phyloP scores from a whole-genome alignment of 2,888 invertebrate species.

The Polyploca ridens region DNA sequence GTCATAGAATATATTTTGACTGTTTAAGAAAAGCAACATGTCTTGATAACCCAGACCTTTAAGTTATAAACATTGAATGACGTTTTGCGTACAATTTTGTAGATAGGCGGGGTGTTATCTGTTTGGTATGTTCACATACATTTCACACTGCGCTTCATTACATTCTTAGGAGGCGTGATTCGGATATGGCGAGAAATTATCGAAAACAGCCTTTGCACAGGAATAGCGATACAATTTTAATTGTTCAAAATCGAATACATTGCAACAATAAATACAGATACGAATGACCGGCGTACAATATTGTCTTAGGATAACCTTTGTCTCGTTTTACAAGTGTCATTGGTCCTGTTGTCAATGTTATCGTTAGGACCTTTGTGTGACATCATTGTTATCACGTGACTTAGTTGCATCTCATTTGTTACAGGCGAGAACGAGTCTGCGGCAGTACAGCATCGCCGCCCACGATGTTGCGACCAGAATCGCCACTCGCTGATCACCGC shows the following conservation, averaged over 20 bases:
- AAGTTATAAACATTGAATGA: conserved; percentile 27
- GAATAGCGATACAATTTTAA: conserved; percentile 7
- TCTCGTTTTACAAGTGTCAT: conserved; percentile 4
- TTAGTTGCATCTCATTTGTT: conserved; percentile 46
- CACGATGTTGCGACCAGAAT: conserved; percentile 80
- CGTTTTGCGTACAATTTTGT: conserved; percentile 29
- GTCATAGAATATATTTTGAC: background rate
- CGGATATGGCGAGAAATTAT: conserved; percentile 14
- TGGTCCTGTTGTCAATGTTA: conserved; percentile 3
- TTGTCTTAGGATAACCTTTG: background rate
- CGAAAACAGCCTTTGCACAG: conserved; percentile 9
- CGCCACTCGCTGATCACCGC: conserved; percentile 83
- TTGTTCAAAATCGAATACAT: background rate
- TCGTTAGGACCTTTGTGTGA: background rate
- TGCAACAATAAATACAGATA: conserved; percentile 17
- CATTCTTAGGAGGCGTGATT: conserved; percentile 26
- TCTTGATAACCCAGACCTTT: conserved; percentile 45
- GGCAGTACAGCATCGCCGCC: conserved; percentile 68
- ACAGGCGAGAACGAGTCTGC: conserved; percentile 68
- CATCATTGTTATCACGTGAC: background rate
- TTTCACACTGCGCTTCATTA: conserved; percentile 21
- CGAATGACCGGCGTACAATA: background rate
- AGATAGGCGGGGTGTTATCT: conserved; percentile 32
- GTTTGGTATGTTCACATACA: conserved; percentile 23
- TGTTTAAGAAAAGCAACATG: background rate